Base-by-base conservation (phyloP, 2,888 invertebrate genomes). In the Nebria salina region DNA sequence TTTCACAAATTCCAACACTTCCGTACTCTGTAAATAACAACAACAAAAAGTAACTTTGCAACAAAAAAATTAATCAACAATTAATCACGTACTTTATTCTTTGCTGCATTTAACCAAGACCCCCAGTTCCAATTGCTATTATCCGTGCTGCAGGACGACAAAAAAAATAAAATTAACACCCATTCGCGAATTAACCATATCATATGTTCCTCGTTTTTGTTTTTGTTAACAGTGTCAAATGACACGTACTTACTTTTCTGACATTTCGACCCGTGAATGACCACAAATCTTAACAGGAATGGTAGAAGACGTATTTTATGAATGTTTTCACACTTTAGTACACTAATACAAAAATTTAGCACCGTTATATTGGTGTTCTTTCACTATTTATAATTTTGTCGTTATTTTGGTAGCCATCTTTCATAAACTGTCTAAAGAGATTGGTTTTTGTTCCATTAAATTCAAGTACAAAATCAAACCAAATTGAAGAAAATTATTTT, bases 1-100 rank as follows among this genome's bases (percentile, higher is more conserved):
- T 87, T 93, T 94, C 83, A 95, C 94, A 90, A 94, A 94, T 82
- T 94, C 93, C 85, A 94, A 91, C 2, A 95, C 94, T 87, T 94
- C 94, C 1, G 92, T 92, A 75, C 94, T 94, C 94, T 94, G 88
- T 1, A 90, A 87, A 83, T 83, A 81, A 87, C 82, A 72, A 81
- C 42, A 72, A 78, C 64, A 64, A 77, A 75, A 73, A 74, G 65
- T 75, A 25, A 66, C 42, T 41, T 65, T 64, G 64, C 43, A 43
- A 41, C 25, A 65, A 15, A 13, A 74, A 66, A 25, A 7, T 41
- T 41, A 74, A 2, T 25, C n/a, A 73, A 68, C 65, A 65, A 72
- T 8, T 15, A 15, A 34, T 25, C 41, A 73, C 76, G 84, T 85
- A 89, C 88, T 86, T 89, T 89, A 83, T 88, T 87, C 85, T 88